These are phyloP conservation scores for Agriopis marginaria DNA, from an alignment of 2,888 invertebrate genomes.

Conservation along the genomic window DNA sequence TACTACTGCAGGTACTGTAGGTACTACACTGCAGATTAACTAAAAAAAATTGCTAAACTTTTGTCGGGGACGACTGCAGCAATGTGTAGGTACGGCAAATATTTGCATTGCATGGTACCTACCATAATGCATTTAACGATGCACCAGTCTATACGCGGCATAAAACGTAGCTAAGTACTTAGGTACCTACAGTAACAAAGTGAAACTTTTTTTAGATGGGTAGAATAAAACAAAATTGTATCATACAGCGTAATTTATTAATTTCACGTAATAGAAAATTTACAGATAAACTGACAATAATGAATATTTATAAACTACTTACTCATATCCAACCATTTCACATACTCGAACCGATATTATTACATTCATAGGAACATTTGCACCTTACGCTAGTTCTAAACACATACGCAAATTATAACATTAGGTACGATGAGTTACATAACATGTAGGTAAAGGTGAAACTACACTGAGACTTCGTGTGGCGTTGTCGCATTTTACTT, in stretches of 20 bases:
- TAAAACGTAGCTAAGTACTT: too few relatives aligned
- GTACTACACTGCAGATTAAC: too few relatives aligned
- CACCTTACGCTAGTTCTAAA: constrained; percentile 73
- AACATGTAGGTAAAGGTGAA: neutral
- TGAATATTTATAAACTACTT: constrained; percentile 31
- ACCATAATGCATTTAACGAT: too few relatives aligned
- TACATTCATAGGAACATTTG: constrained; percentile 85
- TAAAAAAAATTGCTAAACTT: too few relatives aligned
- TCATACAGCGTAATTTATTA: constrained; percentile 46
- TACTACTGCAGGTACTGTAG: too few relatives aligned
- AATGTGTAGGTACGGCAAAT: too few relatives aligned
- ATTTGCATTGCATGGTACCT: too few relatives aligned
- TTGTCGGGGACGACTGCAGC: too few relatives aligned
- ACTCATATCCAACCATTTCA: constrained; percentile 45
- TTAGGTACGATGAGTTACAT: constrained; percentile 23
- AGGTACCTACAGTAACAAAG: too few relatives aligned
- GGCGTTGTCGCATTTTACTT: neutral
- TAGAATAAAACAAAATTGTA: constrained; percentile 14
- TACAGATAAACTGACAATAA: constrained; percentile 41
- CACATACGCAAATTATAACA: constrained; percentile 36
- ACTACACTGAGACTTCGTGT: neutral
- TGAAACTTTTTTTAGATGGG: too few relatives aligned
- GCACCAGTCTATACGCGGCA: too few relatives aligned
- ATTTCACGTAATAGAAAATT: constrained; percentile 47
- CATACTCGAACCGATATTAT: constrained; percentile 60